These are phyloP conservation scores for Globia sparganii DNA, from an alignment of 2,888 invertebrate genomes.

Conservation along the genomic window DNA sequence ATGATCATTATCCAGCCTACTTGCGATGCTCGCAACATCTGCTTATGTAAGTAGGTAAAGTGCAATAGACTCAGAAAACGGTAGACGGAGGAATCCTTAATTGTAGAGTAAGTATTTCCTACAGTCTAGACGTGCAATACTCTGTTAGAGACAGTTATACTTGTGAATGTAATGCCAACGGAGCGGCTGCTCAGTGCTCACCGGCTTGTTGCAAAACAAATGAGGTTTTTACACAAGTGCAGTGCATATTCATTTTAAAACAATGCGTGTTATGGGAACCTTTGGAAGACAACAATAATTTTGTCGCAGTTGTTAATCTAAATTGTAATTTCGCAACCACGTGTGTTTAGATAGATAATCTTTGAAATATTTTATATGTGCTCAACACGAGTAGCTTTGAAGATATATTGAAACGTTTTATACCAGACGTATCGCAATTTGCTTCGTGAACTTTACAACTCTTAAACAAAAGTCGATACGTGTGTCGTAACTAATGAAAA, in stretches of 20 bases:
- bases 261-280: slow-evolving; percentile 85
- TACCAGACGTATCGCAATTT: slow-evolving; percentile 22
- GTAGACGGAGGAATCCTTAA: slow-evolving; percentile 55
- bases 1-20: slow-evolving; percentile 56
- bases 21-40: slow-evolving; percentile 54
- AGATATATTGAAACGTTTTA: slow-evolving; percentile 3
- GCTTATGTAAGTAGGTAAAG: slow-evolving; percentile 61
- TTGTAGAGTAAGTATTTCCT: slow-evolving; percentile 59
- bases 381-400: slow-evolving; percentile 10
- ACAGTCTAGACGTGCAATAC: slow-evolving; percentile 60
- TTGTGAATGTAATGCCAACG: slow-evolving; percentile 44
- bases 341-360: slow-evolving; percentile 67
- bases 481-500: slow-evolving; percentile 82
- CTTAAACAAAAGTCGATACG: slow-evolving; percentile 66
- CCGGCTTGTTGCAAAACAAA: slow-evolving; percentile 78
- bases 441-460: slow-evolving; percentile 51
- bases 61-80: slow-evolving; percentile 43
- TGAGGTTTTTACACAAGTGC: slow-evolving; percentile 83
- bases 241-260: slow-evolving; percentile 77
- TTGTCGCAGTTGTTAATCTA: slow-evolving; percentile 76
- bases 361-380: slow-evolving; percentile 41
- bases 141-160: slow-evolving; percentile 66
- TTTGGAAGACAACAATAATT: slow-evolving; percentile 76
- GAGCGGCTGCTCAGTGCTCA: slow-evolving; percentile 22
- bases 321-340: slow-evolving; percentile 81